Evolutionary conservation across 1,140 invertebrate species (phyloP), one percentile per base, ranked within the genome.

Genomic region (Magallana angulata): DNA sequence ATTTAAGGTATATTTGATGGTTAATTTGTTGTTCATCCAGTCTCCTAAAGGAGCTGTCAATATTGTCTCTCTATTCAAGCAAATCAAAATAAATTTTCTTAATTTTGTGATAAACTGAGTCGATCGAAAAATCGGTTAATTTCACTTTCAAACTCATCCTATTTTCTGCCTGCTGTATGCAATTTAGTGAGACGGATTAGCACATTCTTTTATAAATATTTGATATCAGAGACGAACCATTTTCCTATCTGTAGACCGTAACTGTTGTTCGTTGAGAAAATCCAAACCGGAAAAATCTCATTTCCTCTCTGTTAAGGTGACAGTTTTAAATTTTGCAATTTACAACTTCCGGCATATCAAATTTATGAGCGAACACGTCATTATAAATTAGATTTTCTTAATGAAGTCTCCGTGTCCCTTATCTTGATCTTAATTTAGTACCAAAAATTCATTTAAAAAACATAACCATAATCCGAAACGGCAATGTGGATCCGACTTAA

Each of bases 251-350:
- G 68, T 30, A 30, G 24, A 76, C 16, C 18, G 60, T 16, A 64
- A 64, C 18, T n/a, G 14, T 64, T 16, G 18, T 30, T 30, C 14
- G 24, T n/a, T 76, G 24, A 30, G 18, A 12, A 76, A 30, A 76
- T 76, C 12, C 68, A 76, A 76, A 30, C 68, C 68, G 68, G 68
- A 76, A 76, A 76, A 76, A 76, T 76, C 68, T 76, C 68, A 76
- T 76, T 76, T 76, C 68, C 68, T 76, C 12, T 12, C 11, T 30
- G 68, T 12, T 76, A 76, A 76, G 30, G 68, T 76, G 68, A 76
- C 68, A 76, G 68, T 76, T 76, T 76, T 76, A 76, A 76, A 76
- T 12, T 76, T 76, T 36, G 68, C 68, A 76, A 76, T 76, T 76
- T 76, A 76, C 68, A 11, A 24, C 68, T 36, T 36, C 68, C 68